These are phyloP conservation scores for Drosophila putrida DNA, from an alignment of 2,888 invertebrate species.

Conservation along the genomic window DNA sequence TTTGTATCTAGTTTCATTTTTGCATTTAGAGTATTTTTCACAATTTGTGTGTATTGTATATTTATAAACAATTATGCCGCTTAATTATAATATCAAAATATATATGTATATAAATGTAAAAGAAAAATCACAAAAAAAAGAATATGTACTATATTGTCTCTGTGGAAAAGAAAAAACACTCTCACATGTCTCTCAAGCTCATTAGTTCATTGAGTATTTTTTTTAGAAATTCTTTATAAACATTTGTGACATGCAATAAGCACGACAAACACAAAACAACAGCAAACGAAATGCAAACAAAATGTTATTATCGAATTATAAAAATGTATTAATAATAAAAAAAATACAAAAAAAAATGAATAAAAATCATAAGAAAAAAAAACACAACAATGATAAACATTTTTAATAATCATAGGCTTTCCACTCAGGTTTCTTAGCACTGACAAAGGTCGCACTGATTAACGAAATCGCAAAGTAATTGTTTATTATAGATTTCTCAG, in stretches of 20 bases:
- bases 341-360: constrained; percentile 68
- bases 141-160: constrained; percentile 48
- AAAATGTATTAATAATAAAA: constrained; percentile 67
- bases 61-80: constrained; percentile 82
- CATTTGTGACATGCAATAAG: constrained; percentile 47
- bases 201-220: constrained; percentile 65
- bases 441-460: constrained; percentile 53
- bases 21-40: constrained; percentile 82
- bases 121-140: constrained; percentile 65
- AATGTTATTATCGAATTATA: constrained; percentile 71
- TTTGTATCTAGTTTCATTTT: constrained; percentile 81
- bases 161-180: constrained; percentile 41
- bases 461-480: constrained; percentile 22
- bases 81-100: constrained; percentile 71
- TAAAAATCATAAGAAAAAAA: constrained; percentile 69
- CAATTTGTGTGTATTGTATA: constrained; percentile 81
- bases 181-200: constrained; percentile 82
- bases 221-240: constrained; percentile 58
- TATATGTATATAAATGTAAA: constrained; percentile 55
- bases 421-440: background rate
- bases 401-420: background rate
- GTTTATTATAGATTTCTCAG: constrained; percentile 15
- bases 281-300: constrained; percentile 67
- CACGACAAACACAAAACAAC: constrained; percentile 46
- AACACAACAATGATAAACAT: too few relatives aligned